Percentiles rank a stretch among this genome's conserved stretches.
Conservation (phyloP, 2,888 invertebrate species). For the Nomada goodeniana region DNA sequence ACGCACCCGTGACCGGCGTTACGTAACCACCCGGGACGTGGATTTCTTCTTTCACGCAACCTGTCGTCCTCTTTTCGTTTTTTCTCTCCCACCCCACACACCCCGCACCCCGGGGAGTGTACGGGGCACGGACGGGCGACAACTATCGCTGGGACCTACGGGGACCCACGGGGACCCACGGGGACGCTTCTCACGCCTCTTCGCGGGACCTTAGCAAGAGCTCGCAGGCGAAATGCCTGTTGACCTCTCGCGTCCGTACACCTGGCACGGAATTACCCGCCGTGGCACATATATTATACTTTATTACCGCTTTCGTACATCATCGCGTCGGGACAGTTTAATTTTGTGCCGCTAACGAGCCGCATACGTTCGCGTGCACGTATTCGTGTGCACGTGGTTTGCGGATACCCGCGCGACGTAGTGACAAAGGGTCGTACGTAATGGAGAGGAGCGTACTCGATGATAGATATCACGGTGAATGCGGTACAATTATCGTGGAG, state of each 20-base stretch:
- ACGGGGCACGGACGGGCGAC: background rate
- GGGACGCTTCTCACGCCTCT: slow-evolving; percentile 48
- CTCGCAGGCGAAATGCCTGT: slow-evolving; percentile 16
- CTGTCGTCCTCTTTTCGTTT: background rate
- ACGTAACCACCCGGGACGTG: slow-evolving; percentile 57
- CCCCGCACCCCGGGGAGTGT: too few species aligned
- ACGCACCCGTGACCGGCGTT: slow-evolving; percentile 55
- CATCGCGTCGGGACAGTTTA: slow-evolving; percentile 3
- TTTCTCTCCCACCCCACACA: too few species aligned
- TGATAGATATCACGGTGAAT: too few species aligned
- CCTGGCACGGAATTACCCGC: slow-evolving; percentile 1
- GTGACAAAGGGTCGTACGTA: background rate
- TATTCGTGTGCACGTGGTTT: too few species aligned
- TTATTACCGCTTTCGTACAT: background rate
- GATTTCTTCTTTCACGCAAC: slow-evolving; percentile 48
- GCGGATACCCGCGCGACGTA: background rate
- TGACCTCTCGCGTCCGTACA: slow-evolving; percentile 11
- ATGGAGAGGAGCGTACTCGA: background rate
- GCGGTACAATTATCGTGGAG: background rate
- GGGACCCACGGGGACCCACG: slow-evolving; percentile 32
- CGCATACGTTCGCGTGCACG: background rate
- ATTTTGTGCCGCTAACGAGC: slow-evolving; percentile 19
- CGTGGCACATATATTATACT: background rate
- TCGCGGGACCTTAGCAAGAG: slow-evolving; percentile 4
- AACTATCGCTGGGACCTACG: slow-evolving; percentile 3